Evolutionary conservation across 2,888 invertebrate genomes (phyloP), one percentile per base, ranked within the genome.

Genomic region (Cephus pygmeus): DNA sequence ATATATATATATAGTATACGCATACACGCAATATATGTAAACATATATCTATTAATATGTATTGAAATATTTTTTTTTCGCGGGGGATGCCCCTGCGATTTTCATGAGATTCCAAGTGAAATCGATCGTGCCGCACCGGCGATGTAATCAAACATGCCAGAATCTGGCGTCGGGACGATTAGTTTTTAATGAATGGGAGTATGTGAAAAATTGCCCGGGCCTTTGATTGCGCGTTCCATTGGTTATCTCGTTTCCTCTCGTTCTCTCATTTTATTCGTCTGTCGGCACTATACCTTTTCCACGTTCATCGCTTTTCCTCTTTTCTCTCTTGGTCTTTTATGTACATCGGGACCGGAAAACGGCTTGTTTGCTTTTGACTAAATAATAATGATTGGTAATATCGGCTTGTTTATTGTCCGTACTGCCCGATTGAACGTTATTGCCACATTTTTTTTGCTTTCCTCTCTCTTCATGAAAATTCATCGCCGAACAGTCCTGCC

Each of bases 131-230:
- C 56, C 56, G 15, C 15, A 15, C 23, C 9, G 23, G 56, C 56
- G 56, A 15, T 56, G 56, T 56, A 56, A 56, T 56, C 56, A 56
- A 56, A 23, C 56, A 15, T 33, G 12, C 71, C 71, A 12, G 12
- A 68, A 36, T 75, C 30, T 78, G 73, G 79, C 80, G 81, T 81
- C 77, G 80, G 73, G 15, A 77, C 76, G 79, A 83, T 83, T 80
- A 77, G 75, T 83, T 86, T 86, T 86, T 86, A 86, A 85, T 86
- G 84, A 86, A 83, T 78, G 82, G 73, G 56, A 75, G 79, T 76
- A 76, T 78, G 75, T 75, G 80, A 83, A 81, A 79, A 81, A 81
- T 80, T 75, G 77, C 33, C 69, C 73, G 69, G 35, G 68, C 83
- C 83, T 83, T 84, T 84, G 84, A 85, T 84, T 80, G 80, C 73